Conservation (phyloP, 2,888 invertebrate species). For the Pammene aurita region DNA sequence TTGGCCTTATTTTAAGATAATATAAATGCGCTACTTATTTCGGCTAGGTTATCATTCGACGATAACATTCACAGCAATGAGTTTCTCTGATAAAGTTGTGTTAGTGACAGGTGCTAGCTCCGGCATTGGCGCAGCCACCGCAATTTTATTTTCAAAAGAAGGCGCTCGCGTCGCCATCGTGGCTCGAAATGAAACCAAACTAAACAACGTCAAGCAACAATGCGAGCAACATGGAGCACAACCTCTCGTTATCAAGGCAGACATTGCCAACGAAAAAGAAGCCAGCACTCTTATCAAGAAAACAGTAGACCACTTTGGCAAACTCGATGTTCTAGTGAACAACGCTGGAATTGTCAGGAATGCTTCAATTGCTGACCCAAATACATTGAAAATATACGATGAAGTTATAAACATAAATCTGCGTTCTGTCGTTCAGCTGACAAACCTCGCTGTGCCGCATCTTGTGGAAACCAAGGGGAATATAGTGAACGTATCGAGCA, state of each 20-base stretch:
- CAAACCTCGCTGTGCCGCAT: constrained; percentile 52
- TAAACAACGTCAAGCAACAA: constrained; percentile 52
- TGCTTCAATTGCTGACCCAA: constrained; percentile 42
- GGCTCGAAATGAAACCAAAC: constrained; percentile 54
- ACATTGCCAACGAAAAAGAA: constrained; percentile 52
- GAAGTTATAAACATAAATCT: constrained; percentile 54
- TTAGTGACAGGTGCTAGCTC: neutral
- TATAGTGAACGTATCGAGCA: constrained; percentile 60
- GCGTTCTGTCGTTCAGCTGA: constrained; percentile 51
- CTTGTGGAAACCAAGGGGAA: constrained; percentile 56
- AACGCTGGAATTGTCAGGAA: constrained; percentile 51
- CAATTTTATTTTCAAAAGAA: constrained; percentile 54
- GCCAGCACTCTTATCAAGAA: constrained; percentile 47
- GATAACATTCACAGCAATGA: neutral
- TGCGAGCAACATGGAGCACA: constrained; percentile 51
- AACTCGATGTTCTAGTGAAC: constrained; percentile 55
- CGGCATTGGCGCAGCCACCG: constrained; percentile 54
- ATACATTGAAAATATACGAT: constrained; percentile 51
- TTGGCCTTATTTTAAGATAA: too few relatives aligned
- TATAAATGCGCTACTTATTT: too few relatives aligned
- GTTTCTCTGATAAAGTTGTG: constrained; percentile 4
- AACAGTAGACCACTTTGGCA: constrained; percentile 51
- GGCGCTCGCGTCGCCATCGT: constrained; percentile 37
- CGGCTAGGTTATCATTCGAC: too few relatives aligned
- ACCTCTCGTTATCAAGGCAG: constrained; percentile 50